Base-by-base conservation (phyloP, 2,797 vertebrate genomes). In the Lithobates pipiens region DNA sequence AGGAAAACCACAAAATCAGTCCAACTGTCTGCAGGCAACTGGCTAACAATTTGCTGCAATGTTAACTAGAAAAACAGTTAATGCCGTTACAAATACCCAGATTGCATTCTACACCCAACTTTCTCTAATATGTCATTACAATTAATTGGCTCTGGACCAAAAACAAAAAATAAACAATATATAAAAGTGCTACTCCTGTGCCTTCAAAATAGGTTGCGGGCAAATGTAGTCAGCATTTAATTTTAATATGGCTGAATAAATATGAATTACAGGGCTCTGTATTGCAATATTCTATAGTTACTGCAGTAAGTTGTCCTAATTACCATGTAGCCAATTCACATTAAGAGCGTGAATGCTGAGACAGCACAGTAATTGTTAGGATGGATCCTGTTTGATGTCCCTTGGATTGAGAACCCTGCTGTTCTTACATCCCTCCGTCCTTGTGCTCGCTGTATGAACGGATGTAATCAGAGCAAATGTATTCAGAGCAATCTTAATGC, bases 331-430 rank as follows among this genome's bases (percentile, higher is more conserved):
- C 86, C 76, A 87, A 83, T 79, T 84, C 76, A 69, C 81, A 84
- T 80, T 83, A 87, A 72, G 81, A 70, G 72, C 61, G 42, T 76
- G 71, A 77, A 80, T 83, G 81, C 81, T 69, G 81, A 80, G 70
- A 68, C 76, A 87, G 86, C 76, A 74, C 65, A 65, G n/a, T 83
- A 83, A 87, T 83, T 87, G 85, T 83, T 32, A 83, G 75, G 75
- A 86, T 78, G 75, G 72, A 87, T 87, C 68, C 75, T 69, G 80
- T 83, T 84, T 87, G 81, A 84, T 80, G 81, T 87, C 63, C 86
- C 77, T 84, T 76, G 81, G 76, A 75, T 70, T 68, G 36, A 76
- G 81, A 83, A 76, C 81, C 76, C 78, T 57, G 84, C 84, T 86
- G 84, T 63, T 86, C 23, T 32, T 44, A 86, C 84, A 81, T 86